Percentiles rank a stretch among this genome's conserved stretches.
phyloP scores from a whole-genome alignment of 2,797 vertebrate species.

The Dendrocincla tyrannina region DNA sequence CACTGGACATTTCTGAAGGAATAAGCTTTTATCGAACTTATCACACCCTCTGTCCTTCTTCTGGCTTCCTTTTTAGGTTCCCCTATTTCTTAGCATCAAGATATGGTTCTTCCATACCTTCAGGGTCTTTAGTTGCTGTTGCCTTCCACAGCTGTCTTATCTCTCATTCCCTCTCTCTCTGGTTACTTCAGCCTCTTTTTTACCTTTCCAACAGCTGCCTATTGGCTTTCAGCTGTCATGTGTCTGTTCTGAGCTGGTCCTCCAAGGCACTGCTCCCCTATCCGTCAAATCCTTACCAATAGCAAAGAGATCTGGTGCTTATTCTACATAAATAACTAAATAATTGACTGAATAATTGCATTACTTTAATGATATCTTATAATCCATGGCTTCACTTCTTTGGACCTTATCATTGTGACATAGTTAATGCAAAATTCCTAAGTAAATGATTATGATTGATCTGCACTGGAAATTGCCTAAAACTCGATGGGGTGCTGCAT shows the following conservation, averaged over 20 bases:
- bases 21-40: not conserved
- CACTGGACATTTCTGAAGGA: not conserved
- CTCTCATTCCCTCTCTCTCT: not conserved
- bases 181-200: not conserved
- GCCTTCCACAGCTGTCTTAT: not conserved
- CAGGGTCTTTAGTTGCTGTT: not conserved
- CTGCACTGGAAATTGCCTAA: not conserved
- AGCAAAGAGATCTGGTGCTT: not conserved
- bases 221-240: not conserved
- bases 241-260: not conserved
- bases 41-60: not conserved
- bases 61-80: not conserved
- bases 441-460: not conserved
- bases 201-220: not conserved
- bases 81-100: not conserved
- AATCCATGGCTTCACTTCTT: not conserved
- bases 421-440: not conserved
- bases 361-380: not conserved
- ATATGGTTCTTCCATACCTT: not conserved
- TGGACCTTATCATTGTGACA: not conserved
- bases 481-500: rapidly evolving
- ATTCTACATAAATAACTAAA: not conserved
- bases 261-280: not conserved
- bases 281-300: not conserved
- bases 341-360: not conserved